Base-by-base conservation (phyloP, 2,797 vertebrate genomes). In the Sebastes matsubarae region DNA sequence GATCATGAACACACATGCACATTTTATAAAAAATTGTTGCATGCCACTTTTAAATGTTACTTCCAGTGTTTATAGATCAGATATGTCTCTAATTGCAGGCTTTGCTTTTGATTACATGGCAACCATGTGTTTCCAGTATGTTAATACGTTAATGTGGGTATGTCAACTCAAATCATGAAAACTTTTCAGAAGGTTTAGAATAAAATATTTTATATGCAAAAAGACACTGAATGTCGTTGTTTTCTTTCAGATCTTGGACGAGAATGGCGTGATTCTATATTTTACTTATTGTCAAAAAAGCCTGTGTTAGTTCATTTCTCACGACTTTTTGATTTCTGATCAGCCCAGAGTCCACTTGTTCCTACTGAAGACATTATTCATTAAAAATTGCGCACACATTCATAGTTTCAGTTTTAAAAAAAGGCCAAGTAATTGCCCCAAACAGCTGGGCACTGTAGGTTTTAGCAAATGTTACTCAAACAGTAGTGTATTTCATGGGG, bases 151-250 rank as follows among this genome's bases (percentile, higher is more conserved):
- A 27, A 74, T 82, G 79, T 86, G 46, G 24, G 72, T 84, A 68
- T 85, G 88, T 91, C 84, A 64, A 69, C 52, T 86, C 66, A 77
- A 76, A 70, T 75, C 77, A 86, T 81, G 38, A 82, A 73, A 74
- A 89, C 79, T 84, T 95, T 92, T 90, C 77, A 89, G 67, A 93
- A 75, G 22, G 68, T 88, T 92, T 91, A 89, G 80, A 94, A 93
- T 94, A 94, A 95, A 94, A 80, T 72, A 84, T 93, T 93, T 94
- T 88, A 77, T 89, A 92, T 88, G 68, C 32, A 79, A 83, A 70
- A n/a, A 42, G 68, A 32, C 8, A 58, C 42, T 46, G 25, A 42
- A 16, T 6, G 22, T 73, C 11, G 2, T 3, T 46, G 36, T 74
- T 86, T 79, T 66, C 18, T 82, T 74, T 79, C 32, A 24, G 22